Evolutionary conservation across 2,888 invertebrate species (phyloP), one percentile per base, ranked within the genome.

Genomic region (Mesopsocus fuscifrons): DNA sequence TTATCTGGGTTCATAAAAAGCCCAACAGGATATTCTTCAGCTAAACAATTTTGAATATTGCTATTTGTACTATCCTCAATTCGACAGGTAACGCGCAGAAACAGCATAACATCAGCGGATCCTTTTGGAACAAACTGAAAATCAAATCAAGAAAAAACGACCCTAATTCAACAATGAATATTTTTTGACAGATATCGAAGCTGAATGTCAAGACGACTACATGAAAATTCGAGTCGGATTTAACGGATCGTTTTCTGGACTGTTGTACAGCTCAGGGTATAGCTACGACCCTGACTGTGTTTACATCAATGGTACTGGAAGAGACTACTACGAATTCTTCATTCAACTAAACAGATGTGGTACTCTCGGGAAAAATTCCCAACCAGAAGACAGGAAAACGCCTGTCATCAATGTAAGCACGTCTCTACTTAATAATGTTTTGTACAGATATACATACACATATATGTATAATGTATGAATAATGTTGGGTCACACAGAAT

Each of bases 211-310:
- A 61, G 89, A 89, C 57, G 89, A 91, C 61, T 88, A 85, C 59
- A 91, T 91, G 91, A 89, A 89, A 62, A 89, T 91, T 47, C 68
- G 87, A 48, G 79, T 91, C 35, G 84, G 85, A 2, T 91, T 89
- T 62, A 91, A 91, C 60, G 89, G 89, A 15, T 82, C 87, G 0
- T 91, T 91, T 55, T 71, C 73, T 17, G 91, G 91, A 34, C 65
- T 91, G 34, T 74, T 91, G 20, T 91, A 91, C 63, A 89, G 88
- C 1, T 85, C 89, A 56, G 87, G 91, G 43, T 91, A 89, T 60
- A 85, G 89, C 0, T 88, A 89, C 57, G 89, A 91, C 58, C 84
- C 85, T 0, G 88, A 89, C 59, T 91, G 91, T 58, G 87, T 91
- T 73, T 91, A 91, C 62, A 82, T 91, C 49, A 91, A 91, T 63